Base-by-base conservation (phyloP, 1,140 invertebrate species). In the Hestina assimilis region DNA sequence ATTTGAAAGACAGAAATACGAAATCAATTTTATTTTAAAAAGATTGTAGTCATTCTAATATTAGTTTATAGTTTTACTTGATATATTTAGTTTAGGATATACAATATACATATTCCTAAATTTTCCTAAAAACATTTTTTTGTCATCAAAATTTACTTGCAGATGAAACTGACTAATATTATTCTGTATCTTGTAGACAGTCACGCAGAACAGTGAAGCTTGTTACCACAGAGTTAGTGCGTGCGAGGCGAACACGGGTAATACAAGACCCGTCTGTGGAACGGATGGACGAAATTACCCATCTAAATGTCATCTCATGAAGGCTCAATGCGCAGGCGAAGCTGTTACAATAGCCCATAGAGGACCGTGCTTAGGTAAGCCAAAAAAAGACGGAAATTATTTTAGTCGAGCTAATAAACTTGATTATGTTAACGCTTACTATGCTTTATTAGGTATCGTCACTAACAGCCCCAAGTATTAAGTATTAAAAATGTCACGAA, bases 201-300 rank as follows among this genome's bases (percentile, higher is more conserved):
- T 41, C 51, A 47, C 47, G 8, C 65, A 72, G 63, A 71, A 48
- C 45, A 75, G 53, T 14, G 76, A 74, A 11, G 55, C 63, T 8
- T 87, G 83, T 59, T 58, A 57, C 23, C 63, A 70, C 4, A 75
- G 70, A 19, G 73, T 76, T 9, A 58, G 75, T n/a, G 54, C 79
- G 1, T 87, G 84, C 57, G 82, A 87, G 58, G 52, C 70, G 6
- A 75, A 63, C 26, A 48, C 60, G 1, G 69, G 69, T 17, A 73
- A 59, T 20, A 75, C 84, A 38, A 72, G 87, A 46, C 90, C 93
- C 5, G 93, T 96, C 21, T 97, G 95, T 73, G 95, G 94, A 53
- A 94, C 94, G 15, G 94, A 97, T 74, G 93, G 93, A 6, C 84
- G 93, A 43, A 96, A 94, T 28, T 97, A 96, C 89, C 89, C 92